Base-by-base conservation (phyloP, 2,113 vertebrate genomes). In the Callospermophilus lateralis region DNA sequence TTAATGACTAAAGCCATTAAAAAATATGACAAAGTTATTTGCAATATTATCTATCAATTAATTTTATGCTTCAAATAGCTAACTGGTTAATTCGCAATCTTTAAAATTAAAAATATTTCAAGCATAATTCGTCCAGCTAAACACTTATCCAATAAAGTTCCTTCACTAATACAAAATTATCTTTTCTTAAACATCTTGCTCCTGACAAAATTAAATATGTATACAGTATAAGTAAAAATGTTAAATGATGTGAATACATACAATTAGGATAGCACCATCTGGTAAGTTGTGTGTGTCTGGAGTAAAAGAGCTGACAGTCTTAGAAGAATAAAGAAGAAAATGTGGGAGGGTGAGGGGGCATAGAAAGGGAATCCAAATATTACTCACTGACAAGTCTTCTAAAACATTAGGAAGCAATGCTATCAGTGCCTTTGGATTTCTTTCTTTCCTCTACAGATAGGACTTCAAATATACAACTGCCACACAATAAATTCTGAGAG, bases 51-150 rank as follows among this genome's bases (percentile, higher is more conserved):
- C 51, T 55, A 28, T 63, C 72, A 93, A 96, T 96, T 92, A 96
- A 91, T 61, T 90, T 58, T 92, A 93, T 55, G 72, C 42, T 63
- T 97, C 45, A 55, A 45, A 22, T 63, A 97, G 79, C 58, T 70
- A 92, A 63, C 34, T 53, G 19, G 74, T 87, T 88, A 94, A 86
- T 90, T 15, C 91, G 70, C 37, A 89, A 95, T 81, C 42, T 86
- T 94, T 95, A 89, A 96, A 96, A 81, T 83, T 94, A 94, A 76
- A 95, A 94, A 90, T 88, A 93, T 58, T 67, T 93, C 77, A 97
- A 90, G 84, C 45, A 93, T 87, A 96, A 93, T 88, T 74, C 9
- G 6, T 72, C 67, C 78, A 97, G 70, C 89, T 95, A 80, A 92
- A 83, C 6, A 87, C 3, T 67, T 94, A 37, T 83, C 72, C 94